Evolutionary conservation across 2,797 vertebrate species (phyloP).

Genomic region (Liasis olivaceus): DNA sequence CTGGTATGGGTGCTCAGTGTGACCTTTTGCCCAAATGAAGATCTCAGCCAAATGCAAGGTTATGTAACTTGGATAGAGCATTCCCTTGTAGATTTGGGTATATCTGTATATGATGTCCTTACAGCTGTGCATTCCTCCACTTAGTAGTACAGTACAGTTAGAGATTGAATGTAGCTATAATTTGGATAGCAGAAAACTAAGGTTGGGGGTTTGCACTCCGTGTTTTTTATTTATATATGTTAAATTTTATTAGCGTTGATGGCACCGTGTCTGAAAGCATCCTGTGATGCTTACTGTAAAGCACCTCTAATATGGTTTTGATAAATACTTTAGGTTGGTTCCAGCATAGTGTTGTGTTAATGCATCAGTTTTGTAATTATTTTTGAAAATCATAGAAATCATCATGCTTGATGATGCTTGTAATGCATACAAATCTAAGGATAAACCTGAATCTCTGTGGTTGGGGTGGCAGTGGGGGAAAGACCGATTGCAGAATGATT

Average conservation of each 20-base stretch:
- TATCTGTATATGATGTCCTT: background rate
- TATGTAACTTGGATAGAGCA: background rate
- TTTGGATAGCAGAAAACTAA: background rate
- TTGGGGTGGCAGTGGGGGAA: too few relatives aligned
- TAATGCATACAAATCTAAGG: too few relatives aligned
- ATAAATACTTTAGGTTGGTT: too few relatives aligned
- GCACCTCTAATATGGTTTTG: background rate
- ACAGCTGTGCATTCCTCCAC: background rate
- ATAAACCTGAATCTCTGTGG: too few relatives aligned
- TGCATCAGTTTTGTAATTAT: too few relatives aligned
- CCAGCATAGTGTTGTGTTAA: too few relatives aligned
- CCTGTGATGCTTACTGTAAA: background rate
- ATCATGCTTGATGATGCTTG: too few relatives aligned
- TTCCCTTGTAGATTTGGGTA: background rate
- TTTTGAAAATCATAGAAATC: too few relatives aligned
- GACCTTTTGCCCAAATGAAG: background rate
- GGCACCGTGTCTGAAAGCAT: background rate
- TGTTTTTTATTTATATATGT: background rate
- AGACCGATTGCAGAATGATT: too few relatives aligned
- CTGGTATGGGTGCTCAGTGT: background rate
- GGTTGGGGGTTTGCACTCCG: background rate
- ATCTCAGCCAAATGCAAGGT: background rate
- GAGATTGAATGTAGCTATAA: background rate
- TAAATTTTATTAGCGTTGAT: background rate
- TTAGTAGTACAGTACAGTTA: background rate